Conservation (phyloP, 1,140 invertebrate species). For the Dryas iulia region DNA sequence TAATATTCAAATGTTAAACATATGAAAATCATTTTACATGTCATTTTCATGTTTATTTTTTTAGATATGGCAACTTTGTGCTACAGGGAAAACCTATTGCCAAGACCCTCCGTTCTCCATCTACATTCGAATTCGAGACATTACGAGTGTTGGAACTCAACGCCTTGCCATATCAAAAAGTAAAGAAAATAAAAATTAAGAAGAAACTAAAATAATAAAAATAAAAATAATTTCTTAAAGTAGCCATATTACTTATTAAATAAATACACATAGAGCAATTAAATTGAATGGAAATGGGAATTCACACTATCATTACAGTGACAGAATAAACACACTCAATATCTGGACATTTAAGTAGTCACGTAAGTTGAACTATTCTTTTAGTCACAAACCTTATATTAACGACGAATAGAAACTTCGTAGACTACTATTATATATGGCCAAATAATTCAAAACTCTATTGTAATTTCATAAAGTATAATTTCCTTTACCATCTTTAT, state of each 20-base stretch:
- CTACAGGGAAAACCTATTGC: too few species aligned
- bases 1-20: too few species aligned
- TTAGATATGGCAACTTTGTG: too few species aligned
- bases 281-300: constrained; percentile 33
- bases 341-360: constrained; percentile 35
- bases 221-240: too few species aligned
- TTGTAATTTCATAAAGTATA: neutral
- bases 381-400: constrained; percentile 33
- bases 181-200: too few species aligned
- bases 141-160: too few species aligned
- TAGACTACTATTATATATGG: constrained; percentile 14
- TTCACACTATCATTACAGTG: constrained; percentile 39
- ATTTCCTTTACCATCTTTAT: neutral
- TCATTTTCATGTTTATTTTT: too few species aligned
- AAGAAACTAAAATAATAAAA: too few species aligned
- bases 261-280: neutral
- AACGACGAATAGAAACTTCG: constrained; percentile 15
- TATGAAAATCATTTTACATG: too few species aligned
- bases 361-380: constrained; percentile 40
- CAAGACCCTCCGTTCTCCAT: too few species aligned
- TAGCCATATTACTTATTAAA: neutral
- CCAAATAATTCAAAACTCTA: constrained; percentile 8
- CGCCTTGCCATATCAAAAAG: too few species aligned
- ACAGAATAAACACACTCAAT: constrained; percentile 38
- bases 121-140: too few species aligned